Percentiles rank a stretch among this genome's conserved stretches.
These are phyloP conservation scores for Hippocampus abdominalis DNA, from an alignment of 2,113 vertebrate species.

Conservation along the genomic window DNA sequence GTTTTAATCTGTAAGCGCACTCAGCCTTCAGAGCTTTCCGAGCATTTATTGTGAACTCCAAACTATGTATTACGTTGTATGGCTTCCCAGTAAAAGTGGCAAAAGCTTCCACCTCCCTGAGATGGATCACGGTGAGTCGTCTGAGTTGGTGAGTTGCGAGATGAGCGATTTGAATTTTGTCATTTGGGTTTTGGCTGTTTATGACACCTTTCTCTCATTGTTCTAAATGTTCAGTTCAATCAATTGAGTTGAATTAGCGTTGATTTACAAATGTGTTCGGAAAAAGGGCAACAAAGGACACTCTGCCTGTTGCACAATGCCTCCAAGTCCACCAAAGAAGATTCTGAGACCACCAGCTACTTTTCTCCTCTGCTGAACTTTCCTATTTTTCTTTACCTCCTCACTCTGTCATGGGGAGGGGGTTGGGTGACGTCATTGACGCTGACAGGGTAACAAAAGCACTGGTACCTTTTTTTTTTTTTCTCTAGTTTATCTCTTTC, in stretches of 20 bases:
- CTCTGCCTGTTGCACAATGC: conserved; percentile 22
- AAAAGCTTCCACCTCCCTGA: too few species aligned
- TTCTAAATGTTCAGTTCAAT: not conserved
- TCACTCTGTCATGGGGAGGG: conserved; percentile 13
- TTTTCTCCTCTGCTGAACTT: conserved; percentile 36
- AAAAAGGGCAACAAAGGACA: not conserved
- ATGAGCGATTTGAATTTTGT: too few species aligned
- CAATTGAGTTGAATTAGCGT: not conserved
- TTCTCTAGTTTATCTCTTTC: conserved; percentile 37
- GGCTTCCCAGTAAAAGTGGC: too few species aligned
- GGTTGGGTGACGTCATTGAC: conserved; percentile 41
- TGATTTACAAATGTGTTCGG: not conserved
- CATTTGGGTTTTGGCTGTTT: too few species aligned
- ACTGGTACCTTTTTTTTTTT: conserved; percentile 18
- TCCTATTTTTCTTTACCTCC: conserved; percentile 11
- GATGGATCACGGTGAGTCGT: too few species aligned
- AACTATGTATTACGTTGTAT: too few species aligned
- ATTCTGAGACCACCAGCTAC: conserved; percentile 35
- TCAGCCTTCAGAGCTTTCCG: not conserved
- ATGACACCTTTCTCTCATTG: not conserved
- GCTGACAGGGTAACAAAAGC: conserved; percentile 49
- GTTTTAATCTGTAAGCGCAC: not conserved
- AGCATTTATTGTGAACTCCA: not conserved
- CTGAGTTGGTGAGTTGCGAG: too few species aligned
- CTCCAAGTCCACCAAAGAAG: conserved; percentile 30